Evolutionary conservation across 2,113 vertebrate genomes (phyloP), one percentile per base, ranked within the genome.

Genomic region (Channa argus): DNA sequence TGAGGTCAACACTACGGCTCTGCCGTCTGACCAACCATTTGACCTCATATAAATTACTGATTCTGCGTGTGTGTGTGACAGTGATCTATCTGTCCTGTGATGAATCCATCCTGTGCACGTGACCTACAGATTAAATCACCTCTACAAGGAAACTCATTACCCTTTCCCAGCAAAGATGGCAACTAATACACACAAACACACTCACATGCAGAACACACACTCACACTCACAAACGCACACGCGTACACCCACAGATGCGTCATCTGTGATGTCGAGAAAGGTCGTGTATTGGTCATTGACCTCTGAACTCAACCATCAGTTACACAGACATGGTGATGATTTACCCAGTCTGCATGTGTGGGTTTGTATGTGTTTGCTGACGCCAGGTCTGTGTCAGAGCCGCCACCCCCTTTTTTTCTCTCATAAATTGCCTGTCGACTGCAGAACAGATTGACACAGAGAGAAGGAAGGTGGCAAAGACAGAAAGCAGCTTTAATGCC

Each of bases 381-480:
- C 72, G 71, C 72, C 69, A 76, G 80, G 82, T 85, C 76, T 80
- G 72, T 92, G 68, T 82, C 64, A 91, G 74, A 85, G 84, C 77
- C 76, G 77, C 66, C 75, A 52, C 68, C 71, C 66, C 84, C 82
- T 74, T 77, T 66, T 55, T 71, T 55, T 66, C 63, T 41, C 61
- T 89, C 90, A 92, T 92, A 93, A 93, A 95, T 91, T 89, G 93
- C 89, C 86, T 90, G 90, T 93, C 91, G 89, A 72, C 89, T 72
- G 90, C 89, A 82, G 90, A 92, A 84, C 90, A 83, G 90, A 92
- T 92, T 83, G 81, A 91, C 91, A 82, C 80, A 8, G 56, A 63
- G 88, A 80, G 66, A 47, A 67, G 69, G 72, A 78, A 66, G 73
- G 73, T 53, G 71, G 71, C 51, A 63, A 64, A 71, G 61, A 74